Conservation (phyloP, 2,797 vertebrate genomes). For the Esox lucius region DNA sequence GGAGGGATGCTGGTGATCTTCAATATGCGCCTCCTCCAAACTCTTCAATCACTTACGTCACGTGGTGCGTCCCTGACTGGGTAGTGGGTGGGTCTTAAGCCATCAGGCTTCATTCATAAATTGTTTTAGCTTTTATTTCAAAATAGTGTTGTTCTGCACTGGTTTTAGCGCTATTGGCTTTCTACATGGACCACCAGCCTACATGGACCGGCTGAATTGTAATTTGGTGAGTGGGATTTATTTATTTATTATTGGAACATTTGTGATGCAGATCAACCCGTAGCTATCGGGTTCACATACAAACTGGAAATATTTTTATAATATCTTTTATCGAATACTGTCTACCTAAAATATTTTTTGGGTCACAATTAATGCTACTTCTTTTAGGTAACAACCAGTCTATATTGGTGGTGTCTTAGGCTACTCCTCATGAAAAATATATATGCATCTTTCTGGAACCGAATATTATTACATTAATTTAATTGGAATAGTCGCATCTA, state of each 20-base stretch:
- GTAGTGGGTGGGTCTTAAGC: constrained; percentile 77
- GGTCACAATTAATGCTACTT: neutral
- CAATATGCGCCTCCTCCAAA: constrained; percentile 14
- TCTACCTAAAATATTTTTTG: neutral
- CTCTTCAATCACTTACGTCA: constrained; percentile 61
- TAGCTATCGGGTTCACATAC: constrained; percentile 6
- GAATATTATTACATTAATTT: neutral
- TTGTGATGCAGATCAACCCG: constrained; percentile 14
- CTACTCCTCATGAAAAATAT: neutral
- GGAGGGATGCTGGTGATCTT: neutral
- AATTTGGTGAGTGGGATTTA: constrained; percentile 71
- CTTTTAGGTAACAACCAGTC: neutral
- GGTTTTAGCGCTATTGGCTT: constrained; percentile 48
- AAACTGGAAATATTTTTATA: neutral
- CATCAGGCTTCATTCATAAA: constrained; percentile 89
- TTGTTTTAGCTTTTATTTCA: constrained; percentile 74
- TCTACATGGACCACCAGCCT: constrained; percentile 62
- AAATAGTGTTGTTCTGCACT: constrained; percentile 70
- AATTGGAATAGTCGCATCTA: neutral
- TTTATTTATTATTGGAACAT: neutral
- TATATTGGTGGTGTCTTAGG: neutral
- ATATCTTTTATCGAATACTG: neutral
- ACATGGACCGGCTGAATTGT: constrained; percentile 62
- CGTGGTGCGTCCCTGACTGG: constrained; percentile 63
- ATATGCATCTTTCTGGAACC: neutral